Conservation (phyloP, 2,888 invertebrate species). For the Pherbina coryleti region DNA sequence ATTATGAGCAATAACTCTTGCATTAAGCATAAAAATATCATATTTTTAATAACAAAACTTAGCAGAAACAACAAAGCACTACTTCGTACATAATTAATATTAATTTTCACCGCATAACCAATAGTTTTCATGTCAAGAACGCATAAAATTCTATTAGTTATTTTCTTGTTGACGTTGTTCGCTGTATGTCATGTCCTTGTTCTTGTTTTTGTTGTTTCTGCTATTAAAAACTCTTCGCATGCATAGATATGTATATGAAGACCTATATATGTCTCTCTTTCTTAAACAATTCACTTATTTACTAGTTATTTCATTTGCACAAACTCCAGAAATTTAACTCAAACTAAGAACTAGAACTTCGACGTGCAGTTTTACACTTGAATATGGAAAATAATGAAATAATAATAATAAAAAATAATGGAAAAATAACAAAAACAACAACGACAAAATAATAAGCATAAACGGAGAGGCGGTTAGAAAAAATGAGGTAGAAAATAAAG, state of each 20-base stretch:
- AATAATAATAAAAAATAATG: neutral
- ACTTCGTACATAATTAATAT: conserved; percentile 29
- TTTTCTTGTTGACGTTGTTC: neutral
- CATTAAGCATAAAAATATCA: neutral
- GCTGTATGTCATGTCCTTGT: neutral
- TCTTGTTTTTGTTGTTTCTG: neutral
- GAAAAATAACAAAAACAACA: neutral
- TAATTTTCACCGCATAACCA: conserved; percentile 24
- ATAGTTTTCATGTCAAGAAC: conserved; percentile 37
- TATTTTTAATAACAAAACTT: conserved; percentile 16
- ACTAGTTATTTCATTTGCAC: too few relatives aligned
- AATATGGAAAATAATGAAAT: conserved; percentile 1
- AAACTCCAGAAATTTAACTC: neutral
- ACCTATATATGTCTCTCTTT: too few relatives aligned
- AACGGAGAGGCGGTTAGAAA: neutral
- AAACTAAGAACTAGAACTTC: neutral
- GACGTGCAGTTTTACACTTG: neutral
- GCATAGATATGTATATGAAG: too few relatives aligned
- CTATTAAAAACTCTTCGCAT: neutral
- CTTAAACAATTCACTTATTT: too few relatives aligned
- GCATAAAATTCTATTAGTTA: conserved; percentile 30
- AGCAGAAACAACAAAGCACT: neutral
- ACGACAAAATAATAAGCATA: neutral
- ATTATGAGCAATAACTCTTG: neutral
- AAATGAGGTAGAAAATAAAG: conserved; percentile 12